Evolutionary conservation across 2,113 vertebrate species (phyloP), one percentile per base, ranked within the genome.

Genomic region (Oriolus oriolus): DNA sequence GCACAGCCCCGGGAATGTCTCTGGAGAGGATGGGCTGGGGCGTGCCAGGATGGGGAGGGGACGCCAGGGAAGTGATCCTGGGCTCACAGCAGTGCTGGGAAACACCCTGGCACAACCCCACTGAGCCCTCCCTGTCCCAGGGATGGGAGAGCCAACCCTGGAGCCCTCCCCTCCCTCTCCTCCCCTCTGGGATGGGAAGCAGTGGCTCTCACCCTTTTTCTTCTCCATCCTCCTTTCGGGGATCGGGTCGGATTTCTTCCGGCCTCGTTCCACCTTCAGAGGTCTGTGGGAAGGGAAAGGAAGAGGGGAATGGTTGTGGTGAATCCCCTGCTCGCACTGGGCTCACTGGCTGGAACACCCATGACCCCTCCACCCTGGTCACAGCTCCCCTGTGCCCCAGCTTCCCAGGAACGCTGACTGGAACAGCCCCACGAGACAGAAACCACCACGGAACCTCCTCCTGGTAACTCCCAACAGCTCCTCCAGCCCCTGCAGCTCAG

Each of bases 211-310:
- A 99, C 99, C 99, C 97, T 99, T 99, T 95, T 99, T 99, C 98
- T 99, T 99, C 89, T 99, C 99, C 42, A 98, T 96, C 94, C 98
- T 99, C 88, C 98, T 99, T 39, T 98, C 98, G 0, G 97, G 98
- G 44, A 95, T 93, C 4, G 97, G 97, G 74, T 99, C 99, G 1
- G 98, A 95, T 94, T 98, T 99, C 91, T 99, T 99, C 92, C 98
- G 98, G 63, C 98, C 97, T 90, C 98, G 99, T 84, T 99, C 99
- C 30, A 97, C 97, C 94, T 98, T 99, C 11, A 97, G 41, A 7
- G 97, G 84, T 95, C 99, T 99, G 86, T 4, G 31, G 74, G 53
- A 44, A 68, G 84, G 59, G 73, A 94, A 57, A 37, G 49, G 21
- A 54, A 50, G 35, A 47, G 87, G 68, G 9, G 9, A 53, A 11